Conservation (phyloP, 2,888 invertebrate genomes). For the Sminthurides aquaticus region DNA sequence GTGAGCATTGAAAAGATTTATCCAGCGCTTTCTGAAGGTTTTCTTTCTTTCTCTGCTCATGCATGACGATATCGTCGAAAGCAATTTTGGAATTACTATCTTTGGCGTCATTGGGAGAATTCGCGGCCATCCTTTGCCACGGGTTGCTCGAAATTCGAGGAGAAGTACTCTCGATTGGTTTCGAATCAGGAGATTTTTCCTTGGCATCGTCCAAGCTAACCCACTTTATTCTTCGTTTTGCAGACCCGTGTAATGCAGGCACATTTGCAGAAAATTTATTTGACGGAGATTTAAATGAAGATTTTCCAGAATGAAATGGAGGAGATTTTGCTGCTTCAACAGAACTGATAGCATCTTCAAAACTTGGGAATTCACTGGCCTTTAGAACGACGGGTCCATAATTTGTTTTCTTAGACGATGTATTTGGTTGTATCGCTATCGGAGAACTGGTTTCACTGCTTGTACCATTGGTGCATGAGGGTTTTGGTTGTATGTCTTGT, state of each 20-base stretch:
- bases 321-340: conserved; percentile 3
- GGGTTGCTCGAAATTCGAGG: conserved; percentile 32
- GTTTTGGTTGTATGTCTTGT: neutral
- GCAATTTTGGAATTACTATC: conserved; percentile 8
- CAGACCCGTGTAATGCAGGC: neutral
- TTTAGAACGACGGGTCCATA: neutral
- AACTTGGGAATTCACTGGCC: conserved; percentile 26
- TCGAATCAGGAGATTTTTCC: neutral
- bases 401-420: neutral
- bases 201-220: conserved; percentile 20
- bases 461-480: neutral
- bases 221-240: conserved; percentile 34
- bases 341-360: conserved; percentile 11
- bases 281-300: neutral
- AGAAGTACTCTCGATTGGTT: neutral
- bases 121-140: conserved; percentile 23
- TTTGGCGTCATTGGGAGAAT: conserved; percentile 1
- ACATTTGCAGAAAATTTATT: neutral
- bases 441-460: neutral
- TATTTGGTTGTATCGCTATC: neutral
- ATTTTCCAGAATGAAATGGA: neutral
- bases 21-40: conserved; percentile 63
- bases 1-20: conserved; percentile 66
- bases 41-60: conserved; percentile 65
- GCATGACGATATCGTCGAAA: conserved; percentile 59